A percentile compares a stretch with the other conserved stretches of the same genome.
phyloP scores from a whole-genome alignment of 2,888 invertebrate species.

The Troides helena region DNA sequence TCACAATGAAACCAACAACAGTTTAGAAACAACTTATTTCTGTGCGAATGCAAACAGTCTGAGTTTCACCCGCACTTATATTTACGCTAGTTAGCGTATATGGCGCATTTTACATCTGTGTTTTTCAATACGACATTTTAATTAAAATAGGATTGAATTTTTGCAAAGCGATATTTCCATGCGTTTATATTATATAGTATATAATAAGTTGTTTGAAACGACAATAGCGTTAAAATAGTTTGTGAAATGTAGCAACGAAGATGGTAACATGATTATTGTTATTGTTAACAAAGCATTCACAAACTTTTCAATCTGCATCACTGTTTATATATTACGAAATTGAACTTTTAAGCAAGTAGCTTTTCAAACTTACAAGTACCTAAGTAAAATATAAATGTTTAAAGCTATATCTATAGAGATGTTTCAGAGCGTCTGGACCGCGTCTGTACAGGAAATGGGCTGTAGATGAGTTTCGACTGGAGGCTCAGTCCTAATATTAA shows the following conservation, averaged over 20 bases:
- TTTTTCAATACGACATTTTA: constrained; percentile 7
- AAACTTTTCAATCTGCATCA: too few relatives aligned
- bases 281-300: too few relatives aligned
- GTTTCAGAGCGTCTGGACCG: constrained; percentile 37
- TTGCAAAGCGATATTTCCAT: not conserved
- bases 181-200: not conserved
- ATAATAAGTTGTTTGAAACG: too few relatives aligned
- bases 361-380: not conserved
- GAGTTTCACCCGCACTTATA: constrained; percentile 53
- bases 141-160: constrained; percentile 1
- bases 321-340: too few relatives aligned
- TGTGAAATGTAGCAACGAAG: too few relatives aligned
- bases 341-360: not conserved
- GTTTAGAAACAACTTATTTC: constrained; percentile 71
- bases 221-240: too few relatives aligned
- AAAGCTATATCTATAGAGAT: constrained; percentile 33
- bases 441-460: constrained; percentile 71
- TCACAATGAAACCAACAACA: constrained; percentile 71
- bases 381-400: constrained; percentile 29
- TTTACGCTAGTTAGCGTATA: constrained; percentile 13
- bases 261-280: too few relatives aligned
- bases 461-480: constrained; percentile 63
- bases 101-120: constrained; percentile 7
- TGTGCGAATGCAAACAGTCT: constrained; percentile 65
- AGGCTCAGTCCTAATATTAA: constrained; percentile 29